A percentile compares a stretch with the other conserved stretches of the same genome.
Evolutionary conservation across 2,797 vertebrate genomes (phyloP).

Genomic region (Buphagus erythrorhynchus): DNA sequence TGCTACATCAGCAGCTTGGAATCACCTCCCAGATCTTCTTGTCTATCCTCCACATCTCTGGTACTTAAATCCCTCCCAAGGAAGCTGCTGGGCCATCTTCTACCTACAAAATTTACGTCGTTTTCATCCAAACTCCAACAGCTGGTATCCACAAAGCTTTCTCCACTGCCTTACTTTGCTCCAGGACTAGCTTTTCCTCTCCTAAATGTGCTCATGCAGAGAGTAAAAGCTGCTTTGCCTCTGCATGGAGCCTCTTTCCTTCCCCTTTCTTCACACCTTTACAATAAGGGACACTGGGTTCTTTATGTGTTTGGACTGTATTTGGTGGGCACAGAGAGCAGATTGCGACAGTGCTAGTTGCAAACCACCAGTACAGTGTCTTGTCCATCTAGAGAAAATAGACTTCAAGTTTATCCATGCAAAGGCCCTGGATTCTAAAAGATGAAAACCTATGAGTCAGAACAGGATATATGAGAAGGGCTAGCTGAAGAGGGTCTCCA

Average conservation of each 20-base stretch:
- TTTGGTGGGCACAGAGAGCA: neutral
- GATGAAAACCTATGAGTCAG: neutral
- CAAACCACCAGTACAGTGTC: neutral
- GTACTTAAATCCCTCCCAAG: neutral
- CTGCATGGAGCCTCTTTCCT: neutral
- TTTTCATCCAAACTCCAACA: neutral
- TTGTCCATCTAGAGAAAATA: neutral
- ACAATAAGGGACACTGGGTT: neutral
- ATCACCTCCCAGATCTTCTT: neutral
- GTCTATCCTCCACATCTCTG: neutral
- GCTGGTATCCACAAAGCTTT: neutral
- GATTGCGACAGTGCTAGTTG: neutral
- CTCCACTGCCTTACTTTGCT: neutral
- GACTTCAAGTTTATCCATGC: neutral
- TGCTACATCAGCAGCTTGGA: neutral
- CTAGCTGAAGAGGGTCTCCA: neutral
- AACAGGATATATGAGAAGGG: neutral
- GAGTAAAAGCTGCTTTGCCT: neutral
- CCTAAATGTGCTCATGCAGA: neutral
- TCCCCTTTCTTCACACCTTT: neutral
- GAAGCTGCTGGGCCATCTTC: neutral
- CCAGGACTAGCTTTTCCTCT: neutral
- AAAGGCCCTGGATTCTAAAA: neutral
- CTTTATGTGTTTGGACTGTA: neutral
- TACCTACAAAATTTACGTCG: neutral